Percentiles rank a stretch among this genome's conserved stretches.
These are phyloP conservation scores for Lydus trimaculatus DNA, from an alignment of 2,888 invertebrate genomes.

Conservation along the genomic window DNA sequence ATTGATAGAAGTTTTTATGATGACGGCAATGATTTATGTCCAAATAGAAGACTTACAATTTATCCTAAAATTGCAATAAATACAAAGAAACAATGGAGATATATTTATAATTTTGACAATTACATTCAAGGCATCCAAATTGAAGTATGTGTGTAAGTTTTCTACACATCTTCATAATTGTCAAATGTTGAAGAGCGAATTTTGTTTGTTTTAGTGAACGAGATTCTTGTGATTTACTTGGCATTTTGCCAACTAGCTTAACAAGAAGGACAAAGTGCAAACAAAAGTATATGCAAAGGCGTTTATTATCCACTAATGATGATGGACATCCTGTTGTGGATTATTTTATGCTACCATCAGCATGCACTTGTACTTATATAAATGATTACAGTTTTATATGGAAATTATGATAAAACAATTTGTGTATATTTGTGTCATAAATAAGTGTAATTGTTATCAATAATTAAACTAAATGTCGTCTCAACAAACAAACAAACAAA, in stretches of 20 bases:
- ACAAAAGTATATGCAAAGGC: conserved; percentile 18
- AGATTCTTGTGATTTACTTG: conserved; percentile 11
- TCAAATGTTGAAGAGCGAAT: neutral
- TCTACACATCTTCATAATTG: neutral
- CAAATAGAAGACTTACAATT: conserved; percentile 9
- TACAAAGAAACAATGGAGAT: conserved; percentile 12
- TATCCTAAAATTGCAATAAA: conserved; percentile 18
- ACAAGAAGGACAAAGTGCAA: conserved; percentile 7
- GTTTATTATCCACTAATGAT: conserved; percentile 10
- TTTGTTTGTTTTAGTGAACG: conserved; percentile 12
- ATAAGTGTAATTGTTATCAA: too few relatives aligned
- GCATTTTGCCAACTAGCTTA: neutral
- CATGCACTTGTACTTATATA: conserved; percentile 17
- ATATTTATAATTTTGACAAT: conserved; percentile 19
- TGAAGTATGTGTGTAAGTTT: conserved; percentile 20
- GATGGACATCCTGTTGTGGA: conserved; percentile 17
- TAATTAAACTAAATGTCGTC: too few relatives aligned
- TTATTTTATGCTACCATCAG: conserved; percentile 18
- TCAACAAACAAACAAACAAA: too few relatives aligned
- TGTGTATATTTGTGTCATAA: too few relatives aligned
- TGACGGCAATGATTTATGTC: neutral
- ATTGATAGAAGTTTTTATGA: neutral
- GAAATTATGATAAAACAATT: neutral
- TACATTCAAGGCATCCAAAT: conserved; percentile 21
- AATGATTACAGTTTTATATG: neutral